Percentiles rank a stretch among this genome's conserved stretches.
Evolutionary conservation across 2,888 invertebrate genomes (phyloP).

Genomic region (Sepiola atlantica): DNA sequence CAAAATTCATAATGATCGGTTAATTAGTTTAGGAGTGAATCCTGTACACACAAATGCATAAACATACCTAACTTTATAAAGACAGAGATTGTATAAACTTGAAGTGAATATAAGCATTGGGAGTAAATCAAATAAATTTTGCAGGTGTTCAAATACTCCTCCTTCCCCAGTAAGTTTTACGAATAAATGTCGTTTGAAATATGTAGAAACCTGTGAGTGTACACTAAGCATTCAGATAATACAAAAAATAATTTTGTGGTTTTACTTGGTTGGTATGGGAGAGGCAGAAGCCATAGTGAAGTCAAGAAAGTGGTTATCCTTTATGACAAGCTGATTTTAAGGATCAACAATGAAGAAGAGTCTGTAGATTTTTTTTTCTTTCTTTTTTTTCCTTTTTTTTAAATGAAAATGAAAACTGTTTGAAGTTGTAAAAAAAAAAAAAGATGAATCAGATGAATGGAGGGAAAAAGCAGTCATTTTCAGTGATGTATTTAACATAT

Average conservation of each 20-base stretch:
- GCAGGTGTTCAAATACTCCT: too few species aligned
- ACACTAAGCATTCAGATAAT: conserved; percentile 16
- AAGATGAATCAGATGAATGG: background rate
- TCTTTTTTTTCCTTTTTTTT: background rate
- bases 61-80: too few species aligned
- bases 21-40: too few species aligned
- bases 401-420: background rate
- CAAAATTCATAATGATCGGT: too few species aligned
- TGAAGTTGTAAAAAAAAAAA: background rate
- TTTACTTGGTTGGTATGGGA: background rate
- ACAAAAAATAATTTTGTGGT: background rate
- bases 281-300: background rate
- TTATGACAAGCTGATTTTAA: conserved; percentile 1
- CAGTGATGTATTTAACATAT: background rate
- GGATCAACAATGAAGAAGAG: background rate
- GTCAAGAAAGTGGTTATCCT: conserved; percentile 21
- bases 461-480: conserved; percentile 9
- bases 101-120: too few species aligned
- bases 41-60: too few species aligned
- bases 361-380: too few species aligned
- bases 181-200: background rate
- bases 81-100: too few species aligned
- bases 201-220: background rate
- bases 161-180: background rate
- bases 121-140: too few species aligned